Evolutionary conservation across 2,113 vertebrate species (phyloP), one percentile per base, ranked within the genome.

Genomic region (Neofelis nebulosa): DNA sequence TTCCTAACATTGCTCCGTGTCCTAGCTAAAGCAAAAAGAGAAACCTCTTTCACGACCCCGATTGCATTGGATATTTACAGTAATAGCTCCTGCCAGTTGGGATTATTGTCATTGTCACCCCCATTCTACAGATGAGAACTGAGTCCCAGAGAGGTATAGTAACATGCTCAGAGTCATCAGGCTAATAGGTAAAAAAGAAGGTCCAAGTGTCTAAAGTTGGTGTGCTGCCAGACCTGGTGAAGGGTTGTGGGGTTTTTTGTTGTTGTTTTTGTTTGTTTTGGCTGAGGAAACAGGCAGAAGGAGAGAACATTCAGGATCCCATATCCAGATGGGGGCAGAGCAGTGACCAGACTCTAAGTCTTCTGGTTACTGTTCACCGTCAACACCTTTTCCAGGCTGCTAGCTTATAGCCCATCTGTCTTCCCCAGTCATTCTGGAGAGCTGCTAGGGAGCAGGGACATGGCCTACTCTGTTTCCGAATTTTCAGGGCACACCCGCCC

Each of bases 61-160:
- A 86, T 52, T n/a, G 69, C 9, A 2, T 81, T 83, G 38, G 78
- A 55, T 78, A 65, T 85, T 73, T 63, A 90, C 29, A 84, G 76
- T 10, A 71, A 76, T 10, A 71, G 57, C 55, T 29, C 71, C 41
- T 78, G 25, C 33, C 73, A 68, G 25, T 63, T 92, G 48, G 76
- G n/a, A 41, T 85, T 95, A 48, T 19, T 68, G 23, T 68, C 86
- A 65, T n/a, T 87, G 50, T 84, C 29, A 45, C 69, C 61, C 63
- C n/a, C 71, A 87, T 94, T 93, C 57, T 83, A 55, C 63, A 97
- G 94, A 89, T 45, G 50, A 92, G 83, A 94, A 96, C 36, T 23
- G 89, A 96, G 74, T 27, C 74, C 48, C 50, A 76, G 61, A 76
- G 65, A 38, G 3, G 38, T 73, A 13, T 41, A 76, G 25, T 71